phyloP scores from a whole-genome alignment of 2,888 invertebrate genomes.

The Pyrrhosoma nymphula region DNA sequence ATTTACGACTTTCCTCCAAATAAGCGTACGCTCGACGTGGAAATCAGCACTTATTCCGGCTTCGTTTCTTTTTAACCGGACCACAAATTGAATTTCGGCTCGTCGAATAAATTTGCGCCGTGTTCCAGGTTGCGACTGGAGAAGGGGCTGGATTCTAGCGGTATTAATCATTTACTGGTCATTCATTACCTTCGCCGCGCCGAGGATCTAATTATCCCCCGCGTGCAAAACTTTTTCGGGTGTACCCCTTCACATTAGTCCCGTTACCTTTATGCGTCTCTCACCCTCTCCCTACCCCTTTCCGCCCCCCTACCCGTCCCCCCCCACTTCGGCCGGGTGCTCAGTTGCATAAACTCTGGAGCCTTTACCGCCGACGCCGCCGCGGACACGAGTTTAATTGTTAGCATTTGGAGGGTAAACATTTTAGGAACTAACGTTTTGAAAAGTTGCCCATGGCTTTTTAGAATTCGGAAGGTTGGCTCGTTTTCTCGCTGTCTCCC shows the following conservation, averaged over 20 bases:
- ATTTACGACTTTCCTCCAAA: neutral
- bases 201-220: slow-evolving; percentile 61
- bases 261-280: slow-evolving; percentile 10
- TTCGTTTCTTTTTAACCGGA: slow-evolving; percentile 44
- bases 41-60: neutral
- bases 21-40: neutral
- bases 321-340: slow-evolving; percentile 37
- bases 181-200: slow-evolving; percentile 56
- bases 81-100: slow-evolving; percentile 30
- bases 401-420: slow-evolving; percentile 62
- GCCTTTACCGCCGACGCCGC: slow-evolving; percentile 33
- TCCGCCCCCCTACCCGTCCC: neutral
- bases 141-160: slow-evolving; percentile 29
- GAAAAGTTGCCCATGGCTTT: slow-evolving; percentile 52
- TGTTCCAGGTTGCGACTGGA: neutral
- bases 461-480: slow-evolving; percentile 47
- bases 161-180: slow-evolving; percentile 56
- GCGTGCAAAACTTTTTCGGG: slow-evolving; percentile 41
- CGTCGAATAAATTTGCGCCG: slow-evolving; percentile 6
- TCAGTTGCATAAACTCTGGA: slow-evolving; percentile 53
- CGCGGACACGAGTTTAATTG: slow-evolving; percentile 50
- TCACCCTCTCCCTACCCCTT: neutral
- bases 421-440: slow-evolving; percentile 55
- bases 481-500: neutral
- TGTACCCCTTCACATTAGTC: slow-evolving; percentile 28